phyloP scores from a whole-genome alignment of 2,113 vertebrate species.

The Antigone vipio region DNA sequence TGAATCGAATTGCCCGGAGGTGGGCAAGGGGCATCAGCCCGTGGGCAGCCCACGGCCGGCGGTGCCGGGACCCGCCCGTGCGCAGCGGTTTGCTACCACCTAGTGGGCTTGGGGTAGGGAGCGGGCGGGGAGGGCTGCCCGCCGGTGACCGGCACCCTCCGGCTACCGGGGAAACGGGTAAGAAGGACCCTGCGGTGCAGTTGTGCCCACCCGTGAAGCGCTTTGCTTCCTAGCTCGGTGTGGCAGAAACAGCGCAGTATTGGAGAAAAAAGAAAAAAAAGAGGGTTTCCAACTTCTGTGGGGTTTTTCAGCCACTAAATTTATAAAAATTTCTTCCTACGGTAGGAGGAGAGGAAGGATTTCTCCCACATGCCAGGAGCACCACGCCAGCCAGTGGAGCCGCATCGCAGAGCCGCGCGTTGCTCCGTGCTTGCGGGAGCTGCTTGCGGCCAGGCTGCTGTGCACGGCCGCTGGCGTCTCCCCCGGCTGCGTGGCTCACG shows the following conservation, averaged over 20 bases:
- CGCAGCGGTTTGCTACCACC: conserved; percentile 43
- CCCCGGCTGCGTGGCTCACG: fast-evolving
- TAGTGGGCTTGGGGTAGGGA: not conserved
- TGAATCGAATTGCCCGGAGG: fast-evolving
- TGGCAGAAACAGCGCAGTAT: not conserved
- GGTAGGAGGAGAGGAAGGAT: not conserved
- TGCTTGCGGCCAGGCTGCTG: not conserved
- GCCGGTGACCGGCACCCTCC: too few species aligned
- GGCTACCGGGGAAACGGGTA: too few species aligned
- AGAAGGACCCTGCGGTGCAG: too few species aligned
- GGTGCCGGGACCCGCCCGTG: not conserved
- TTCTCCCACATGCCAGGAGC: not conserved
- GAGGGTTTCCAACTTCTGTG: not conserved
- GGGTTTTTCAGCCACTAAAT: not conserved
- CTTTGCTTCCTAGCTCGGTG: too few species aligned
- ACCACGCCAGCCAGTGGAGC: not conserved
- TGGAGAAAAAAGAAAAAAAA: not conserved
- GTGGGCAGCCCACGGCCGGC: not conserved
- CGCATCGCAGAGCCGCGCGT: fast-evolving
- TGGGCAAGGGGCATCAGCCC: too few species aligned
- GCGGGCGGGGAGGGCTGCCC: not conserved
- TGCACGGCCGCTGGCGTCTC: fast-evolving
- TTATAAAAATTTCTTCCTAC: not conserved
- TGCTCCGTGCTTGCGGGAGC: not conserved
- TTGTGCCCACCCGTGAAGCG: fast-evolving